Conservation (phyloP, 2,797 vertebrate genomes). For the Macrochelys suwanniensis region DNA sequence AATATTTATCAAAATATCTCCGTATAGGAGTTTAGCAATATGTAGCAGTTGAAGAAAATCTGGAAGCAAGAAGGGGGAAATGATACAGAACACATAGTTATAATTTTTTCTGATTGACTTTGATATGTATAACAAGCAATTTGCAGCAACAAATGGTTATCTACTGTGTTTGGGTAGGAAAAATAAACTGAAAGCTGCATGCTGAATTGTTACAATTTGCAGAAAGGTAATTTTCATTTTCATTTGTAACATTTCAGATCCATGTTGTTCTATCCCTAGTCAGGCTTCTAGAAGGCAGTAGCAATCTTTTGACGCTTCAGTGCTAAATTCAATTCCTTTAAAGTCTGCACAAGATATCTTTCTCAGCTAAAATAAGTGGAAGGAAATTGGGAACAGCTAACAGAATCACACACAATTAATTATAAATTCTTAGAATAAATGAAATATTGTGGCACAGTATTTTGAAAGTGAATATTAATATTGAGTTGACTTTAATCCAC, state of each 20-base stretch:
- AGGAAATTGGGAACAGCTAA: conserved; percentile 77
- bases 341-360: conserved; percentile 62
- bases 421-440: conserved; percentile 81
- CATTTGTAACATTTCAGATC: conserved; percentile 66
- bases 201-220: conserved; percentile 54
- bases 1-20: not conserved
- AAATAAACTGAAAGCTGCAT: conserved; percentile 54
- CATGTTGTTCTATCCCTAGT: conserved; percentile 64
- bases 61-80: conserved; percentile 25
- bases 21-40: not conserved
- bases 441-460: conserved; percentile 76
- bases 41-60: not conserved
- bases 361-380: conserved; percentile 76
- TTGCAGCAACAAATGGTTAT: not conserved
- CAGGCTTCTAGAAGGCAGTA: conserved; percentile 69
- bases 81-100: not conserved
- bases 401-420: conserved; percentile 77
- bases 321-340: conserved; percentile 68
- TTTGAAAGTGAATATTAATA: conserved; percentile 78
- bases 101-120: not conserved
- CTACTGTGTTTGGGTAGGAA: conserved; percentile 30
- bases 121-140: not conserved
- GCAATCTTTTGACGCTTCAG: conserved; percentile 73
- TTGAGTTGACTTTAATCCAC: conserved; percentile 75
- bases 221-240: conserved; percentile 72